Evolutionary conservation across 1,140 invertebrate genomes (phyloP).

Genomic region (Lineus longissimus): DNA sequence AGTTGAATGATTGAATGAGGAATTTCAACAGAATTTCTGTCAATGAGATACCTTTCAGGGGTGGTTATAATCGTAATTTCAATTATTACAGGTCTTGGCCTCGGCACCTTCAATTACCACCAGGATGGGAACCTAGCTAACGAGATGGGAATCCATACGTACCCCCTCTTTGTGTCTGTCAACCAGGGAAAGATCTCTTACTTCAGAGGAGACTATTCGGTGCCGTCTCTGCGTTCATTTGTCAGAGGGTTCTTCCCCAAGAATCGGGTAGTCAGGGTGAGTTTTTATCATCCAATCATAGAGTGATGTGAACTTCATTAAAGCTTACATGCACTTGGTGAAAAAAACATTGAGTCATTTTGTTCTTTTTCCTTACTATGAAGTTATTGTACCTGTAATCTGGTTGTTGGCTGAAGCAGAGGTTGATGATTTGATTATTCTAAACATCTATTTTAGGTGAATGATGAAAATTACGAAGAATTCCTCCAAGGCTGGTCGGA

Average conservation of each 20-base stretch:
- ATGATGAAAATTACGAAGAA: constrained; percentile 68
- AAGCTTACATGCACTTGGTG: no score
- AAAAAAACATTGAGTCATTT: no score
- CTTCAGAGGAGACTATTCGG: constrained; percentile 31
- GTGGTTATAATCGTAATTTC: not conserved
- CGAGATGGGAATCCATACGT: constrained; percentile 70
- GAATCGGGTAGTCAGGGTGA: constrained; percentile 24
- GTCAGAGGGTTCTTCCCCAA: constrained; percentile 39
- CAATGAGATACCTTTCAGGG: not conserved
- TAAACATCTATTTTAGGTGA: constrained; percentile 59
- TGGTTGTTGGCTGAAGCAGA: no score
- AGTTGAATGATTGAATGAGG: no score
- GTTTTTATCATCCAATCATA: not conserved
- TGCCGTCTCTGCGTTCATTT: constrained; percentile 41
- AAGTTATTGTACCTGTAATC: not conserved
- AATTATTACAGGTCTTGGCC: constrained; percentile 44
- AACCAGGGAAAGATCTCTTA: constrained; percentile 75
- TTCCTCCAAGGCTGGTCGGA: constrained; percentile 85
- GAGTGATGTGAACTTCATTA: no score
- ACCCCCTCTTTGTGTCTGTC: constrained; percentile 78
- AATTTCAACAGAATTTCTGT: not conserved
- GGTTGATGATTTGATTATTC: no score
- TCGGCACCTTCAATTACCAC: constrained; percentile 77
- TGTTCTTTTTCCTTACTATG: not conserved
- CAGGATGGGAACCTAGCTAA: constrained; percentile 71